phyloP scores from a whole-genome alignment of 1,140 invertebrate species.

The Rhyzopertha dominica region DNA sequence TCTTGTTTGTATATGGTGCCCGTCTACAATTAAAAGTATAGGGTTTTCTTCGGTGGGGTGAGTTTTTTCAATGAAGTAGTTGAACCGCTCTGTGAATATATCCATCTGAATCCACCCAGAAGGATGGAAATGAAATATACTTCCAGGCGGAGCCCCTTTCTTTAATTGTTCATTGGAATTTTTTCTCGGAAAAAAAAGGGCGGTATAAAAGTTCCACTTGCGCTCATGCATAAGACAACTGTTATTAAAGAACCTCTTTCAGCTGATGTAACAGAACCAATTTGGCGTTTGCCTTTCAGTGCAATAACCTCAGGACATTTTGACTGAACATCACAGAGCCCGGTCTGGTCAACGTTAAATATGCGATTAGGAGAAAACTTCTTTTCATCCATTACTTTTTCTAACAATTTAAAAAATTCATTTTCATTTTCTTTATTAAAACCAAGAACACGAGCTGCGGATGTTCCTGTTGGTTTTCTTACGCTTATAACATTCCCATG shows the following conservation, averaged over 20 bases:
- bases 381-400: conserved; percentile 26
- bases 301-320: conserved; percentile 34
- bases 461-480: conserved; percentile 36
- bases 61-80: too few species aligned
- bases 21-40: too few species aligned
- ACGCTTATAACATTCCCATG: conserved; percentile 33
- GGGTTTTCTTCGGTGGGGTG: too few species aligned
- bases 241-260: conserved; percentile 37
- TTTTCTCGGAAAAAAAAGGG: conserved; percentile 1
- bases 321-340: conserved; percentile 33
- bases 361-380: conserved; percentile 33
- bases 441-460: conserved; percentile 29
- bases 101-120: too few species aligned
- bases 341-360: conserved; percentile 42
- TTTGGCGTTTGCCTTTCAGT: conserved; percentile 33
- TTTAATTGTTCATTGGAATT: conserved; percentile 9
- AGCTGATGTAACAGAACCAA: conserved; percentile 32
- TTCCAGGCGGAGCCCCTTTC: conserved; percentile 9
- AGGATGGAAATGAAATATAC: conserved; percentile 3
- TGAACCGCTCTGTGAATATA: too few species aligned
- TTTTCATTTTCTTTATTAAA: conserved; percentile 37
- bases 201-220: conserved; percentile 2
- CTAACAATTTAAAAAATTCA: conserved; percentile 36
- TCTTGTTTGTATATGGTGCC: too few species aligned
- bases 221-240: conserved; percentile 8